These are phyloP conservation scores for Hylia prasina DNA, from an alignment of 2,113 vertebrate species.

Conservation along the genomic window DNA sequence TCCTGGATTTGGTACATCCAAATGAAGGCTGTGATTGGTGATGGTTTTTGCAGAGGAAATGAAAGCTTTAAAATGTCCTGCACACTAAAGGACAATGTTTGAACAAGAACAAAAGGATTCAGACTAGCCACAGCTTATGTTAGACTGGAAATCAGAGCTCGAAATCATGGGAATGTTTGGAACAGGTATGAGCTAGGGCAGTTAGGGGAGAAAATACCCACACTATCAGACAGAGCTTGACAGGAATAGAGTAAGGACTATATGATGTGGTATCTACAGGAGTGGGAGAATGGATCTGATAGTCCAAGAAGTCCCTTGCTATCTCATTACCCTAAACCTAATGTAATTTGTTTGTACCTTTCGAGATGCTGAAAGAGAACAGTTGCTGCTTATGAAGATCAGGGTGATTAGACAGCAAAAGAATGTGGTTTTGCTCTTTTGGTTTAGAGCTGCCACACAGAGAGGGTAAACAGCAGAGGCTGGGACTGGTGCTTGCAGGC, in stretches of 20 bases:
- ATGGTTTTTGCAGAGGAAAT: neutral
- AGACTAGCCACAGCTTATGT: neutral
- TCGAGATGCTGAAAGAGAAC: neutral
- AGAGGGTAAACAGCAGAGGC: neutral
- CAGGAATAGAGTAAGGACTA: neutral
- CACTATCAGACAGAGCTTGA: neutral
- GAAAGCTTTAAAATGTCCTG: neutral
- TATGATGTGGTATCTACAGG: conserved; percentile 12
- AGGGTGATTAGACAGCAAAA: neutral
- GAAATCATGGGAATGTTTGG: neutral
- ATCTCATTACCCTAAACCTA: conserved; percentile 3
- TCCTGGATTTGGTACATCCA: neutral
- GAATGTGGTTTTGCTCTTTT: conserved; percentile 27
- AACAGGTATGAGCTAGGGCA: neutral
- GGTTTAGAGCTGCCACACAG: neutral
- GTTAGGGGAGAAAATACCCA: neutral
- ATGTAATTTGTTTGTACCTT: neutral
- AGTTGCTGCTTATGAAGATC: neutral
- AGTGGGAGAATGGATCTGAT: neutral
- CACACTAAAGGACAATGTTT: neutral
- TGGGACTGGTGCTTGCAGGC: neutral
- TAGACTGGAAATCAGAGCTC: neutral
- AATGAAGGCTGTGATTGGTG: neutral
- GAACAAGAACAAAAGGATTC: neutral
- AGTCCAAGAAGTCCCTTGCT: neutral